Base-by-base conservation (phyloP, 2,888 invertebrate genomes). In the Agrotis segetum region DNA sequence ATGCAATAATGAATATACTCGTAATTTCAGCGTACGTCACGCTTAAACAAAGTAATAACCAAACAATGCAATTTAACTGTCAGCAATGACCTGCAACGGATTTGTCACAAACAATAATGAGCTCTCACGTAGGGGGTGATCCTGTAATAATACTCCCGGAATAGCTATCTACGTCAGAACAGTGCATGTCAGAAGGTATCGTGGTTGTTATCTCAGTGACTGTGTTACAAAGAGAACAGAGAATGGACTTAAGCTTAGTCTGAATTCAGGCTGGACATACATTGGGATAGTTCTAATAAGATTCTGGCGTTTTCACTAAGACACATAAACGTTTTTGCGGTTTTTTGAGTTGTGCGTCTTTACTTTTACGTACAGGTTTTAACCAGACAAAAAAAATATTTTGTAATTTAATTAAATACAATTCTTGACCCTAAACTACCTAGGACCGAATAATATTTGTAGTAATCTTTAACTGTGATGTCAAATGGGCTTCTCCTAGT, bases 51-150 rank as follows among this genome's bases (percentile, higher is more conserved):
- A 62, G 47, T 34, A 17, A 21, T 47, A 78, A 19, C 24, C 24
- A 47, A 73, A 73, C 65, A 76, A 61, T 65, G 44, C 44, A 56
- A 46, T 52, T 61, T 62, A 21, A 44, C 56, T 79, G 47, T 65
- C 64, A 52, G 40, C 47, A 29, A 34, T 69, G 66, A 69, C 60
- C 69, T 47, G 62, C 63, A 61, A 50, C 66, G n/a, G 60, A 76
- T 70, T 70, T 70, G 67, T 77, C 71, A 71, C 70, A 81, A 70
- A 61, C 60, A 78, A 47, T 58, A 59, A 59, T 29, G 61, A 55
- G 79, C 55, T 46, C 60, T 50, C 24, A 14, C 71, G 47, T 34
- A 24, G 17, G 55, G 29, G 29, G 16, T 9, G 44, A 17, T 56
- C 66, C 47, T 55, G 53, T 59, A 62, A 49, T 53, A 21, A n/a